These are phyloP conservation scores for Vultur gryphus DNA, from an alignment of 2,797 vertebrate species.

Conservation along the genomic window DNA sequence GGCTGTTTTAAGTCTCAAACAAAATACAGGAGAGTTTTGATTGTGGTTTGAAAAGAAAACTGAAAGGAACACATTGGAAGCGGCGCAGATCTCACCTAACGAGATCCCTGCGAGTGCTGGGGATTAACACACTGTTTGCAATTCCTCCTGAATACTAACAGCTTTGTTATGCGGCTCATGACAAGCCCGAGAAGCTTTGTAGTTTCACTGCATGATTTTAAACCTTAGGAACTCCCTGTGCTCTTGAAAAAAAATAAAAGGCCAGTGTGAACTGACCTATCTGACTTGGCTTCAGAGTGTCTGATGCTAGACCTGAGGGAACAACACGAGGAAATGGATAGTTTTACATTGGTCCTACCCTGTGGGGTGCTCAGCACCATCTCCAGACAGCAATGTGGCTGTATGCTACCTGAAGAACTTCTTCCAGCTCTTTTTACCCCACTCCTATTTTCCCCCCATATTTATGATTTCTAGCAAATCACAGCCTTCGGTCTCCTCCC, in stretches of 20 bases:
- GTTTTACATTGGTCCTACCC: neutral
- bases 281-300: neutral
- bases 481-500: neutral
- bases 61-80: neutral
- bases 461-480: slow-evolving; percentile 9
- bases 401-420: neutral
- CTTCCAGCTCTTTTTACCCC: neutral
- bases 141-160: neutral
- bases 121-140: slow-evolving; percentile 1
- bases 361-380: neutral
- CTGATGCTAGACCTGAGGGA: neutral
- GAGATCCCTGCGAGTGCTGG: neutral
- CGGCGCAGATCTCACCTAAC: slow-evolving; percentile 25
- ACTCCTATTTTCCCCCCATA: neutral
- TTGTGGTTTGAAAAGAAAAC: slow-evolving; percentile 67
- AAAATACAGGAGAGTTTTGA: slow-evolving; percentile 57
- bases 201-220: slow-evolving; percentile 21
- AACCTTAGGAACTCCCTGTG: neutral
- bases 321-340: accelerated
- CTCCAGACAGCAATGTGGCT: neutral
- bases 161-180: neutral
- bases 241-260: neutral
- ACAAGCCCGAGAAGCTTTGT: neutral
- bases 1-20: slow-evolving; percentile 48
- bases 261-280: neutral